A percentile compares a stretch with the other conserved stretches of the same genome.
These are phyloP conservation scores for Eptesicus fuscus DNA, from an alignment of 2,113 vertebrate species.

Conservation along the genomic window DNA sequence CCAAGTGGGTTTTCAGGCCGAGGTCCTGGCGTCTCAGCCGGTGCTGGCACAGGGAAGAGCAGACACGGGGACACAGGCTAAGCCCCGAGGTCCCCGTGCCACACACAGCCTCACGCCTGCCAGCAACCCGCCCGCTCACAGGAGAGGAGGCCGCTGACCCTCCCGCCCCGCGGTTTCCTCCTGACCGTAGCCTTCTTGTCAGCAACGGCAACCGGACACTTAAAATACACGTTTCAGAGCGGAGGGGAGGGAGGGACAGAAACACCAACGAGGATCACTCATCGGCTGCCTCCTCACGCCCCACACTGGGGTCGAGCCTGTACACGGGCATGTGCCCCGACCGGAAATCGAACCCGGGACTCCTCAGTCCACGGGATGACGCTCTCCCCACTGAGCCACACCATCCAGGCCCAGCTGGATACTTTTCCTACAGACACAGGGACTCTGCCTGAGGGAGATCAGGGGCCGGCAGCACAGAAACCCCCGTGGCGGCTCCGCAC, in stretches of 20 bases:
- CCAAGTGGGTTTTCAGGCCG: slow-evolving; percentile 91
- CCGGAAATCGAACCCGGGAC: no score
- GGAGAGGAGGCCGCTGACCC: not conserved
- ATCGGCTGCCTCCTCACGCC: no score
- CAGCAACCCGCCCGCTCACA: not conserved
- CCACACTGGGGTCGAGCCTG: no score
- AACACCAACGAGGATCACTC: no score
- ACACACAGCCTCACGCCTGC: fast-evolving
- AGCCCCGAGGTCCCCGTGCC: fast-evolving
- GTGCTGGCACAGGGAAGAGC: slow-evolving; percentile 78
- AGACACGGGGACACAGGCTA: fast-evolving
- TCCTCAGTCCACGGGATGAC: no score
- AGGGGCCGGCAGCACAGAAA: fast-evolving
- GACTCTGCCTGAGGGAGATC: fast-evolving
- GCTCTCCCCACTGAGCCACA: no score
- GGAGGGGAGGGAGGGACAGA: no score
- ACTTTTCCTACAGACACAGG: fast-evolving
- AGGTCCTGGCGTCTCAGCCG: slow-evolving; percentile 90
- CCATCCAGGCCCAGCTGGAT: not conserved
- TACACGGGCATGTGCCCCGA: no score
- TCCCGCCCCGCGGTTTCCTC: not conserved
- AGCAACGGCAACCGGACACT: fast-evolving
- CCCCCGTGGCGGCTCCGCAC: fast-evolving
- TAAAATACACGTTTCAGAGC: no score
- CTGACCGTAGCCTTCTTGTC: fast-evolving